phyloP scores from a whole-genome alignment of 2,797 vertebrate species.

The Poecilia wingei region DNA sequence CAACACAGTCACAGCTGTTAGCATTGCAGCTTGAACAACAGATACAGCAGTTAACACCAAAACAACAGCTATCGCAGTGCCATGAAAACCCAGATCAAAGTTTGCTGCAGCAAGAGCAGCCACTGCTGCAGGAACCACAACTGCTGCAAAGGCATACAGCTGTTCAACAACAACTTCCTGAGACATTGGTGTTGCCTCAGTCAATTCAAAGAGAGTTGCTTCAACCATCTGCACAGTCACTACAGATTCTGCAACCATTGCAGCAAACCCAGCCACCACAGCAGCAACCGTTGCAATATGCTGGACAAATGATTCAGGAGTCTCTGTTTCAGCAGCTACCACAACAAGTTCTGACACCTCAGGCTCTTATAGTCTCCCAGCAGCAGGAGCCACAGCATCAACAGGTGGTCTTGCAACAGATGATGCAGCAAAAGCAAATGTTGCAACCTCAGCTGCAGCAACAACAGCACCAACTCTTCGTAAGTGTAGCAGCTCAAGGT shows the following conservation, averaged over 20 bases:
- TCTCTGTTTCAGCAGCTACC: slow-evolving; percentile 60
- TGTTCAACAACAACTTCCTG: slow-evolving; percentile 53
- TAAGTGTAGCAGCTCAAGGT: slow-evolving; percentile 49
- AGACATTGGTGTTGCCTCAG: slow-evolving; percentile 42
- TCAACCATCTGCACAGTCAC: slow-evolving; percentile 54
- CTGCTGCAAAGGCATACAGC: slow-evolving; percentile 54
- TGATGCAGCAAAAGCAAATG: slow-evolving; percentile 63
- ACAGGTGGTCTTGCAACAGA: slow-evolving; percentile 63
- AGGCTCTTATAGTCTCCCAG: slow-evolving; percentile 44
- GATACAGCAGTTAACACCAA: slow-evolving; percentile 35
- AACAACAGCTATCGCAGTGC: slow-evolving; percentile 53
- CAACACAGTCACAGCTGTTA: slow-evolving; percentile 49
- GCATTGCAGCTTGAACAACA: slow-evolving; percentile 52
- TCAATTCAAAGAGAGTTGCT: slow-evolving; percentile 48
- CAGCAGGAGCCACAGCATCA: slow-evolving; percentile 65
- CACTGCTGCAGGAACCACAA: slow-evolving; percentile 62
- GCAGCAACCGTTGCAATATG: slow-evolving; percentile 55
- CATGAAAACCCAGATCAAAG: slow-evolving; percentile 65
- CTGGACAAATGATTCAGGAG: slow-evolving; percentile 58
- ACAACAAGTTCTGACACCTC: slow-evolving; percentile 51
- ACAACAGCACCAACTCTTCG: slow-evolving; percentile 61
- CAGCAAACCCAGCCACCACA: slow-evolving; percentile 64
- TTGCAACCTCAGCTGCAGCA: slow-evolving; percentile 61
- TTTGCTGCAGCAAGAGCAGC: slow-evolving; percentile 60
- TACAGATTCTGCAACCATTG: slow-evolving; percentile 52